Base-by-base conservation (phyloP, 2,797 vertebrate genomes). In the Anabas testudineus region DNA sequence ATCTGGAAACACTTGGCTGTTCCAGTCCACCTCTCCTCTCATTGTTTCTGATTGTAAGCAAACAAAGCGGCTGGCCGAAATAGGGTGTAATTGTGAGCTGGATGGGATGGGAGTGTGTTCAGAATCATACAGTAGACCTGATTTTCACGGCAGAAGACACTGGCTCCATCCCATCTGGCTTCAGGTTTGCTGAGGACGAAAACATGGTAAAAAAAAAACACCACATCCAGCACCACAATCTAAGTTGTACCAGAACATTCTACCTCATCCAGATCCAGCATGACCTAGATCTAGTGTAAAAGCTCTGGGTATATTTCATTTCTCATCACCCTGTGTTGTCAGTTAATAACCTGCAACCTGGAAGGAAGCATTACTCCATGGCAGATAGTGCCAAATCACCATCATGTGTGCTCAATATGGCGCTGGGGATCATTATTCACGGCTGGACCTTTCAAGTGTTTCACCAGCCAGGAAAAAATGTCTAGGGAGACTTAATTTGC, bases 341-440 rank as follows among this genome's bases (percentile, higher is more conserved):
- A 82, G 67, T 83, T 86, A 84, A 84, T 86, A 87, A 84, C 77
- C 60, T 82, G 76, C 80, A 81, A 81, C 77, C 76, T 76, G 73
- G 71, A 65, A 71, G 76, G 76, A 73, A 71, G 67, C 68, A 62
- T 69, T 71, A 59, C 80, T 59, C 47, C 52, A 52, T 1, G 21
- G 47, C 63, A 52, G 66, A 77, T 64, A 75, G 45, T 9, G 0
- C 65, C 68, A 46, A 78, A 67, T 71, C 69, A 58, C 58, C 13
- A 2, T 74, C 71, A 58, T 61, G 60, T 81, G 42, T 52, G 71
- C 74, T 81, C 61, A 58, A 62, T 69, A 61, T 28, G 5, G 67
- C 14, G 12, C 57, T 5, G 52, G 74, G 69, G 66, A 75, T 89
- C 56, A 71, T 77, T 82, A 83, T 83, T 84, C 75, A 51, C 81